phyloP scores from a whole-genome alignment of 2,888 invertebrate species.

The Cryptus armator region DNA sequence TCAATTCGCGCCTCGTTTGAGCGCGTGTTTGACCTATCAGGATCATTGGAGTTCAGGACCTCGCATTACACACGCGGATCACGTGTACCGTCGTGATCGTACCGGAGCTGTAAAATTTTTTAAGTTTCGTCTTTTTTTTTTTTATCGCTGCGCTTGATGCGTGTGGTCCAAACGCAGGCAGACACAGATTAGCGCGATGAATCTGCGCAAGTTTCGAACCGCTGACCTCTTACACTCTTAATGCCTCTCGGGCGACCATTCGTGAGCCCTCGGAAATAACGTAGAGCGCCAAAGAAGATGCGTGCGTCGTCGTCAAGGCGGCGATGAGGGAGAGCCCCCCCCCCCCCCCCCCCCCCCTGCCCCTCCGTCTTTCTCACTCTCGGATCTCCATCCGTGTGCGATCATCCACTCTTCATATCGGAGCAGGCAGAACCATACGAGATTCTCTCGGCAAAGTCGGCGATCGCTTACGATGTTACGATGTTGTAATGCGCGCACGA shows the following conservation, averaged over 20 bases:
- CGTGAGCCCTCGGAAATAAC: slow-evolving; percentile 53
- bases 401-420: slow-evolving; percentile 50
- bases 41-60: background rate
- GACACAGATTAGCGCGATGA: slow-evolving; percentile 79
- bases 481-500: slow-evolving; percentile 79
- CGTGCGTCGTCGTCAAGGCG: slow-evolving; percentile 48
- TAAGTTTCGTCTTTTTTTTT: slow-evolving; percentile 9
- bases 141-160: slow-evolving; percentile 50
- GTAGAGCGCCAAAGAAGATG: slow-evolving; percentile 7
- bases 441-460: slow-evolving; percentile 51
- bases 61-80: background rate
- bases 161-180: slow-evolving; percentile 76
- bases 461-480: slow-evolving; percentile 75
- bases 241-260: slow-evolving; percentile 60
- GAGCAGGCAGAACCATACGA: slow-evolving; percentile 37
- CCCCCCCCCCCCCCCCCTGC: too few relatives aligned
- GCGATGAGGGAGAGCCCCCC: slow-evolving; percentile 12
- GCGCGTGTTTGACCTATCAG: background rate
- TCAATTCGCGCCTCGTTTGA: background rate
- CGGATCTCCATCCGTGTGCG: slow-evolving; percentile 68
- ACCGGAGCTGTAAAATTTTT: background rate
- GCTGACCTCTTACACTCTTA: slow-evolving; percentile 54
- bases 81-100: background rate
- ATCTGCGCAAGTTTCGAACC: slow-evolving; percentile 71
- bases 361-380: background rate